phyloP scores from a whole-genome alignment of 2,113 vertebrate species.

The rabbit (Oryctolagus cuniculus) region mOryCun1.1 NC_091436.1:80228501-80229000 shows the following conservation, averaged over 20 bases:
- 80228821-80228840: background rate
- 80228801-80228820: background rate
- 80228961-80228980: background rate
- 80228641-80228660: constrained; percentile 18
- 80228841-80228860: background rate
- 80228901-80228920: background rate
- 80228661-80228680: constrained; percentile 29
- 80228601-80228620: background rate
- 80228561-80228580: background rate
- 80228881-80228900: background rate
- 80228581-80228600: background rate
- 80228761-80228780: background rate
- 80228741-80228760: background rate
- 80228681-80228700: background rate
- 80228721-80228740: background rate
- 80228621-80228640: background rate
- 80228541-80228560: background rate
- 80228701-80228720: background rate
- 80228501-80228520: background rate
- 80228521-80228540: background rate
- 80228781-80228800: background rate
- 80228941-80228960: background rate
- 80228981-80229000: background rate
- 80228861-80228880: background rate
- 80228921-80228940: background rate